Percentiles rank a stretch among this genome's conserved stretches.
phyloP scores from a whole-genome alignment of 2,888 invertebrate species.

The Dicyrtomina minuta region DNA sequence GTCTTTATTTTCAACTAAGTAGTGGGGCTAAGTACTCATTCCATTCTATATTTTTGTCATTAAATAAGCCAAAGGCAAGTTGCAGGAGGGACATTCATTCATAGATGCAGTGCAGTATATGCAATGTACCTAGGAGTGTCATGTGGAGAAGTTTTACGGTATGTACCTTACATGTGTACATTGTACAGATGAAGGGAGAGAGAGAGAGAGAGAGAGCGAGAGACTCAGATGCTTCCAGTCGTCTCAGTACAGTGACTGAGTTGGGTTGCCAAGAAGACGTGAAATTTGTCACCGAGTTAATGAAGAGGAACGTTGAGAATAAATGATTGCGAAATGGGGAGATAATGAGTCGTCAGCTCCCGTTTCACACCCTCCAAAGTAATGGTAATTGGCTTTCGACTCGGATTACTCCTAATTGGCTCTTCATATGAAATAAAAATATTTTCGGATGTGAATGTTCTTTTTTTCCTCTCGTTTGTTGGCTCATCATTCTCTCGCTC shows the following conservation, averaged over 20 bases:
- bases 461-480: constrained; percentile 1
- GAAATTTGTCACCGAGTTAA: constrained; percentile 54
- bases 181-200: too few relatives aligned
- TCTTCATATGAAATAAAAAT: constrained; percentile 53
- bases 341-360: constrained; percentile 54
- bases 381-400: constrained; percentile 53
- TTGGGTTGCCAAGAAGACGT: constrained; percentile 36
- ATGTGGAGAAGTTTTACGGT: too few relatives aligned
- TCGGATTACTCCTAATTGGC: constrained; percentile 54
- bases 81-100: too few relatives aligned
- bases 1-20: not conserved
- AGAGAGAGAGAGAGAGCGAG: too few relatives aligned
- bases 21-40: not conserved
- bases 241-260: not conserved
- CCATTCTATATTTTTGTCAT: too few relatives aligned
- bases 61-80: too few relatives aligned
- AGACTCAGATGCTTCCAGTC: too few relatives aligned
- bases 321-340: constrained; percentile 54
- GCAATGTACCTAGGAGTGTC: too few relatives aligned
- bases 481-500: not conserved
- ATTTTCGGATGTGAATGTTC: constrained; percentile 42
- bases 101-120: too few relatives aligned
- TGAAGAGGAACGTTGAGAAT: constrained; percentile 54
- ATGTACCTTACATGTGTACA: too few relatives aligned
- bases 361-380: constrained; percentile 52